Conservation (phyloP, 2,888 invertebrate species). For the Tetrapedia diversipes region DNA sequence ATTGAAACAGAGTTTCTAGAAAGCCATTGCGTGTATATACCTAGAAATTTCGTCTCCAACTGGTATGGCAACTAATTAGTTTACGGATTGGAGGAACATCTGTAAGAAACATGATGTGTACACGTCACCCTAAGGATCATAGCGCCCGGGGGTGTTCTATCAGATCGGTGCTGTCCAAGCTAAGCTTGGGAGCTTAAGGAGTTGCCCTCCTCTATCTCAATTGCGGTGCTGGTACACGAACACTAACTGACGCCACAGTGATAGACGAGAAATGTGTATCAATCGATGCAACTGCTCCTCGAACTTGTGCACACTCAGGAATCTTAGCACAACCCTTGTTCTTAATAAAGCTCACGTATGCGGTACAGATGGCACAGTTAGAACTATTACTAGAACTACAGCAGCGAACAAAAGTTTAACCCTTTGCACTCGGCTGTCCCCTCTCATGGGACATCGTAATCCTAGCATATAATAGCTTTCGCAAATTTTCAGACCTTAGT, state of each 20-base stretch:
- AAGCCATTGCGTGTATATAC: background rate
- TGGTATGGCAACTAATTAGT: background rate
- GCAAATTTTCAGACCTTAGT: too few species aligned
- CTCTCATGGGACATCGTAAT: too few species aligned
- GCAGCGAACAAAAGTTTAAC: too few species aligned
- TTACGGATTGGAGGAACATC: background rate
- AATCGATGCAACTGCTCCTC: background rate
- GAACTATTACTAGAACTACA: too few species aligned
- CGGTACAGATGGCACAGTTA: too few species aligned
- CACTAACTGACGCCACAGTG: background rate
- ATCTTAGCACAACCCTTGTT: too few species aligned
- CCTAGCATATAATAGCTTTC: too few species aligned
- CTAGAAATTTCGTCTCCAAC: too few species aligned
- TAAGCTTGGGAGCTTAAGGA: constrained; percentile 14
- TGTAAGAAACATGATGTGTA: constrained; percentile 19
- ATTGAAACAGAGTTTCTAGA: too few species aligned
- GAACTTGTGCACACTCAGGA: background rate
- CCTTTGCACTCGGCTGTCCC: too few species aligned
- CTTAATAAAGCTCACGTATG: too few species aligned
- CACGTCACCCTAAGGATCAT: constrained; percentile 7
- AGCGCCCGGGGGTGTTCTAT: constrained; percentile 1
- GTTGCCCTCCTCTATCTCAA: background rate
- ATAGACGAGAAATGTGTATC: constrained; percentile 1
- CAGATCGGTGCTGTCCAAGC: constrained; percentile 1
- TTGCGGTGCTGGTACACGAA: background rate